Evolutionary conservation across 2,797 vertebrate species (phyloP).

Genomic region (Heliangelus exortis): DNA sequence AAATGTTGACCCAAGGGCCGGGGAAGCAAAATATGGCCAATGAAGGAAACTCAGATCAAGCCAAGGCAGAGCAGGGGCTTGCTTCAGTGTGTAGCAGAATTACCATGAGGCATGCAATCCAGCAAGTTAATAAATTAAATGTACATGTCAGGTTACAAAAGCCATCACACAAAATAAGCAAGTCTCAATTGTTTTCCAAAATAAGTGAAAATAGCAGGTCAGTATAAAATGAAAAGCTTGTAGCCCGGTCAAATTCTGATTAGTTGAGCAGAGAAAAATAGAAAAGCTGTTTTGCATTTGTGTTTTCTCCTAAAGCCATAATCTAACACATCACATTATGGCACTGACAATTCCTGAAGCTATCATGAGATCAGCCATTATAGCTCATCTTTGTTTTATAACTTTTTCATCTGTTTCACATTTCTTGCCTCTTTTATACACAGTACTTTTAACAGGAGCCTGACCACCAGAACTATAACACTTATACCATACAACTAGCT

Average conservation of each 20-base stretch:
- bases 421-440: slow-evolving; percentile 11
- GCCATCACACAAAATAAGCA: background rate
- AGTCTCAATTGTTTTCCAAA: background rate
- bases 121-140: background rate
- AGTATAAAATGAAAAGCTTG: background rate
- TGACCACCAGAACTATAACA: background rate
- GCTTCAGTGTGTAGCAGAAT: background rate
- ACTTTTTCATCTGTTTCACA: slow-evolving; percentile 48
- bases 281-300: slow-evolving; percentile 4
- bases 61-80: background rate
- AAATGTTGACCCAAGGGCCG: background rate
- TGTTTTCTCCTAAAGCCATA: slow-evolving; percentile 4
- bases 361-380: slow-evolving; percentile 29
- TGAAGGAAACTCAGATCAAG: background rate
- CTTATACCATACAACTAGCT: background rate
- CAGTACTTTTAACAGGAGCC: background rate
- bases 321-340: background rate
- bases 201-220: background rate
- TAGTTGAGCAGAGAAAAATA: background rate
- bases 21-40: fast-evolving
- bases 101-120: background rate
- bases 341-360: slow-evolving; percentile 21
- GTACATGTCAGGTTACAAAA: background rate
- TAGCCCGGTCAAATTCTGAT: background rate
- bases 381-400: slow-evolving; percentile 7